Evolutionary conservation across 1,140 invertebrate genomes (phyloP), one percentile per base, ranked within the genome.

Genomic region (Bombus difficillimus): DNA sequence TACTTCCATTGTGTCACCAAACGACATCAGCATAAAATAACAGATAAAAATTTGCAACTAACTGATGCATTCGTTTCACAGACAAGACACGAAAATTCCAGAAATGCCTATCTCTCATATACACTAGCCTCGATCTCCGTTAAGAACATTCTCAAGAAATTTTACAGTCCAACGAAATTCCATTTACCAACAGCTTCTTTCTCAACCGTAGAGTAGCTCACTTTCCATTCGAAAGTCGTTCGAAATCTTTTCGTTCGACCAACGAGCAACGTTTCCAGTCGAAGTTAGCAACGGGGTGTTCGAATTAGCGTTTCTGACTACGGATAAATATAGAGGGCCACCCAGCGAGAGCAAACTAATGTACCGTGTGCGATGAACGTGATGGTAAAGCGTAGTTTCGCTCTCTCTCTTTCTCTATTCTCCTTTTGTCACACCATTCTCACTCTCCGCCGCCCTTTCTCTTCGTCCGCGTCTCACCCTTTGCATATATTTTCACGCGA

Each of bases 301-400:
- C 90, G 92, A 93, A 93, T 93, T 92, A 93, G 92, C 92, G 91
- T 91, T 85, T 93, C 88, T 81, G 87, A 83, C 89, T 87, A 85
- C 83, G 92, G 88, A 92, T 94, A 94, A 93, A 94, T 94, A 93
- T 93, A 94, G 93, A 86, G 91, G 92, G 86, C 93, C 93, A 94
- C 93, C 93, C 93, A 94, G 78, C 87, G 86, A 85, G 86, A 85
- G 93, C 89, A 91, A 83, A 93, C 93, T 94, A 94, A 94, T 93
- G 93, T 90, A 93, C 90, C 86, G 41, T 59, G 71, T 28, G 83
- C 80, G 77, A 13, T 34, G 64, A 82, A 89, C 87, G 88, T 71
- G 85, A 62, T 62, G 76, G 57, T 78, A 78, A 79, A 83, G 34
- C 74, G 25, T 25, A 83, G 69, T 83, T 84, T 89, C 81, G 71